Percentiles rank a stretch among this genome's conserved stretches.
Evolutionary conservation across 1,140 invertebrate genomes (phyloP).

Genomic region (Steinernema feltiae): DNA sequence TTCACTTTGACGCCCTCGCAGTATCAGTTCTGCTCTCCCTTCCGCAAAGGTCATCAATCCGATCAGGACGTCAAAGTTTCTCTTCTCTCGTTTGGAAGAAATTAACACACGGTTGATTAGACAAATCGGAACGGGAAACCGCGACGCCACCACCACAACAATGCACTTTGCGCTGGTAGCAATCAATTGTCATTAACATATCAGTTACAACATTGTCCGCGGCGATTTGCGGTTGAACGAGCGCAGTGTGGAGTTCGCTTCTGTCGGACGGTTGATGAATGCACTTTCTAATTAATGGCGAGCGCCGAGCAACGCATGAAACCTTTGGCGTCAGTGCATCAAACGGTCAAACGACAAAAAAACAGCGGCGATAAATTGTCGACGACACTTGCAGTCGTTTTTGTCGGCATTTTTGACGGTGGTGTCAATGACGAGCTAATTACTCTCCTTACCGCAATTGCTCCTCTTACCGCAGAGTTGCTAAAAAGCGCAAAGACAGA

Average conservation of each 20-base stretch:
- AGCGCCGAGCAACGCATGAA: not conserved
- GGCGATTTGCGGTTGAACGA: not conserved
- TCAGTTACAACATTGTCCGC: not conserved
- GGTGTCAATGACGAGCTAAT: not conserved
- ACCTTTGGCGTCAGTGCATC: not conserved
- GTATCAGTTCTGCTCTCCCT: not conserved
- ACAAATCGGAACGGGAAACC: constrained; percentile 13
- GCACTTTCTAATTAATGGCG: constrained; percentile 5
- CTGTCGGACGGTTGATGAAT: not conserved
- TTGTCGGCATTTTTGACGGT: not conserved
- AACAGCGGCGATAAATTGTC: not conserved
- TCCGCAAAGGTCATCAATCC: not conserved
- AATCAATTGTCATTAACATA: constrained; percentile 10
- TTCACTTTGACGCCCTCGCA: not conserved
- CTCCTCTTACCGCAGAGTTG: not conserved
- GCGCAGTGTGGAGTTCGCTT: not conserved
- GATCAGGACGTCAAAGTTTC: not conserved
- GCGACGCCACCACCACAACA: not conserved
- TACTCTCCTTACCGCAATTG: not conserved
- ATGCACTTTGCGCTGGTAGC: not conserved
- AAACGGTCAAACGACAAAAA: not conserved
- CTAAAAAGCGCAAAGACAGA: not conserved
- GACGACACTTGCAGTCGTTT: not conserved
- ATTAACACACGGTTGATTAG: not conserved
- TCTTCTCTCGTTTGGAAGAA: not conserved